These are phyloP conservation scores for Podarcis cretensis DNA, from an alignment of 2,113 vertebrate genomes.

Conservation along the genomic window DNA sequence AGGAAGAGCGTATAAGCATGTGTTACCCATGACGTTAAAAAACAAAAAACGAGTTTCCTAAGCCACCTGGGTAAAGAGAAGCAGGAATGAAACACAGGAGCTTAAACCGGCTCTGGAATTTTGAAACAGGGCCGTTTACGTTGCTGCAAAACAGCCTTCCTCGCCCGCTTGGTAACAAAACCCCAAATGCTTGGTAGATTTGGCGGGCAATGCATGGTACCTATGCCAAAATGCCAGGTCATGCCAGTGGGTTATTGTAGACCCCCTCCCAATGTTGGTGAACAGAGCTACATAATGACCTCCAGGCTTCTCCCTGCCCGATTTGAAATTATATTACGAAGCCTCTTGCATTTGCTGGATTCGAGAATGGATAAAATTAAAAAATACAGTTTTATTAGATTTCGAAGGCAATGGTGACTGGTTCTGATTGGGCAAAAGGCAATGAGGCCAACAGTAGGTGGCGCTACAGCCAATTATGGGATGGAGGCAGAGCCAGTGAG, in stretches of 20 bases:
- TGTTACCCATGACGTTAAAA: constrained; percentile 44
- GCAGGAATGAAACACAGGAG: too few relatives aligned
- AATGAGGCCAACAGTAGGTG: too few relatives aligned
- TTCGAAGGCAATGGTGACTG: too few relatives aligned
- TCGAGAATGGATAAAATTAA: too few relatives aligned
- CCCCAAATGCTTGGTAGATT: neutral
- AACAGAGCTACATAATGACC: too few relatives aligned
- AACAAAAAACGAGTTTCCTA: neutral
- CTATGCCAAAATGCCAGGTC: neutral
- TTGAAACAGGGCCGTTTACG: neutral
- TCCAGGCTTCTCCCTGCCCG: too few relatives aligned
- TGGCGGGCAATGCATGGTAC: neutral
- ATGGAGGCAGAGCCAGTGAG: too few relatives aligned
- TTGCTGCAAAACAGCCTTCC: neutral
- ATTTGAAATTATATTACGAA: too few relatives aligned
- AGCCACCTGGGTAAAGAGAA: constrained; percentile 10
- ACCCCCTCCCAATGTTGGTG: neutral
- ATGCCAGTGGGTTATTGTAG: neutral
- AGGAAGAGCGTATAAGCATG: constrained; percentile 54
- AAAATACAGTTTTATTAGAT: too few relatives aligned
- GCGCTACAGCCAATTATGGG: too few relatives aligned
- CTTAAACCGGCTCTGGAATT: neutral
- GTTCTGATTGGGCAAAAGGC: too few relatives aligned
- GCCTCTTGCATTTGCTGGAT: too few relatives aligned
- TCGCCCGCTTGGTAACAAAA: neutral